Conservation (phyloP, 1,140 invertebrate species). For the Gryon sp. region DNA sequence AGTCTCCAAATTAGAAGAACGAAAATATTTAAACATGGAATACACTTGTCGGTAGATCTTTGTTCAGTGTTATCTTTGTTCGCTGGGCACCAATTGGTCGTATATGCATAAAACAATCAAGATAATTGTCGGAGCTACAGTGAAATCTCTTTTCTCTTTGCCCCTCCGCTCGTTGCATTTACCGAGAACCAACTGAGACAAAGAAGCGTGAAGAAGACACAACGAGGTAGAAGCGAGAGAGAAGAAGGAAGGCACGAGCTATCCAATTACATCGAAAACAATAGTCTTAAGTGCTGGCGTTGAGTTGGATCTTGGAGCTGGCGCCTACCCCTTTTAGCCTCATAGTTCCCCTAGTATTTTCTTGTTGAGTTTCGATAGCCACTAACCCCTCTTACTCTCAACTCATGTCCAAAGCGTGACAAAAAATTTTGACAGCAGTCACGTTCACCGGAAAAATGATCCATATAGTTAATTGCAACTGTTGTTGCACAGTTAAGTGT, state of each 20-base stretch:
- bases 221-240: conserved; percentile 50
- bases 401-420: conserved; percentile 23
- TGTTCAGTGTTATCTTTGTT: conserved; percentile 42
- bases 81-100: conserved; percentile 63
- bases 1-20: conserved; percentile 66
- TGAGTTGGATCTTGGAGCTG: conserved; percentile 54
- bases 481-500: conserved; percentile 14
- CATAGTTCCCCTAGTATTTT: conserved; percentile 38
- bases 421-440: conserved; percentile 15
- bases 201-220: conserved; percentile 40
- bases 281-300: conserved; percentile 80
- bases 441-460: conserved; percentile 27
- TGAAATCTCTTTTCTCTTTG: not conserved
- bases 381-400: conserved; percentile 23
- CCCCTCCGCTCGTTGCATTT: conserved; percentile 52
- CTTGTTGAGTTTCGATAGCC: conserved; percentile 40
- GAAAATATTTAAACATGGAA: conserved; percentile 65
- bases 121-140: conserved; percentile 78
- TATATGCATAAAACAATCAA: conserved; percentile 80
- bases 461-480: conserved; percentile 1
- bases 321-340: conserved; percentile 32
- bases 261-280: conserved; percentile 82
- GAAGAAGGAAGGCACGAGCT: conserved; percentile 73
- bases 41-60: conserved; percentile 33
- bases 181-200: conserved; percentile 47